Evolutionary conservation across 1,140 invertebrate genomes (phyloP).

Genomic region (Bombus soroeensis): DNA sequence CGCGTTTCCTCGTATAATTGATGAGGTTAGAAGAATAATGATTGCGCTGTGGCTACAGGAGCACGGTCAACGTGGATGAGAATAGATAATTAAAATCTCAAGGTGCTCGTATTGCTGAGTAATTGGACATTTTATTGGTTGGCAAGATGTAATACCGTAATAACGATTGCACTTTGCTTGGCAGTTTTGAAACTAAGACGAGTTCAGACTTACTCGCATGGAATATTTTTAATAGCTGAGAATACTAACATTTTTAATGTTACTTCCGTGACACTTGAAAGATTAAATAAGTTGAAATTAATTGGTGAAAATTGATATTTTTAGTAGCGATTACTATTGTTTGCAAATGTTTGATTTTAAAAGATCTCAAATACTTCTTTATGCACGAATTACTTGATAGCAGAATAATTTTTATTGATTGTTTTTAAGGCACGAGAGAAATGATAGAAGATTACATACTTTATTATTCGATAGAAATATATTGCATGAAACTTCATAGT

Average conservation of each 20-base stretch:
- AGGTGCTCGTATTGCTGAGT: background rate
- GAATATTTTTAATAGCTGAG: too few species aligned
- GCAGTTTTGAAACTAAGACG: background rate
- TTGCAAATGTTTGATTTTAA: too few species aligned
- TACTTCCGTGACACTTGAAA: too few species aligned
- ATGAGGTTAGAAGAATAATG: conserved; percentile 10
- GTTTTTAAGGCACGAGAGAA: too few species aligned
- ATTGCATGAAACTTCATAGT: background rate
- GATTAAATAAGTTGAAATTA: background rate
- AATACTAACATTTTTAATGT: too few species aligned
- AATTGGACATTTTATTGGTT: conserved; percentile 22
- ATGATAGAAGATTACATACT: too few species aligned
- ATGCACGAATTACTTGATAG: too few species aligned
- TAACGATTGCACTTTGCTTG: background rate
- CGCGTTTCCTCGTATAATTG: conserved; percentile 8
- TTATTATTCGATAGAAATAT: too few species aligned
- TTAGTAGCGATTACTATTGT: too few species aligned
- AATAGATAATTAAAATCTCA: conserved; percentile 1
- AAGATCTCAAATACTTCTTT: too few species aligned
- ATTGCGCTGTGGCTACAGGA: background rate
- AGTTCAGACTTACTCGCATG: too few species aligned
- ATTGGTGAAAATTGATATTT: background rate
- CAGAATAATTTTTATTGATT: too few species aligned
- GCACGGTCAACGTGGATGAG: background rate
- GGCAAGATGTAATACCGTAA: background rate